Evolutionary conservation across 2,888 invertebrate genomes (phyloP), one percentile per base, ranked within the genome.

Genomic region (Lithophane leautieri): DNA sequence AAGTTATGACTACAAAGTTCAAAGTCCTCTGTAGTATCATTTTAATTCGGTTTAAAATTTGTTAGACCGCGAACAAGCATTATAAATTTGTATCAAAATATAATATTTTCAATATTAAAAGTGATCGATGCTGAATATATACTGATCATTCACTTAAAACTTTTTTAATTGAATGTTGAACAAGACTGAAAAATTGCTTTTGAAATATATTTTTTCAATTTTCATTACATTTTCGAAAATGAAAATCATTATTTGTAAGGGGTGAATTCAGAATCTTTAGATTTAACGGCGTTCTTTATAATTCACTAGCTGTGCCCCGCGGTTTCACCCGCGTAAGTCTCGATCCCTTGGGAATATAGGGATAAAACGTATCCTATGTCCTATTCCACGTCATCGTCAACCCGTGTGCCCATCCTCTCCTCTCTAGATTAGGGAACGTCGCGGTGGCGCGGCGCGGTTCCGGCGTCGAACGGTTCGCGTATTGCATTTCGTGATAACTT

Each of bases 1-100:
- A n/a, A 78, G n/a, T 72, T 75, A 76, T 56, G 66, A 62, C 54
- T 28, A 42, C 58, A 7, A 56, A 71, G 66, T 73, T 82, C 16
- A 28, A 67, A 69, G 44, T 60, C 42, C 40, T 28, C 7, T 56
- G 16, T 44, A 67, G 40, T 75, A 6, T 60, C 22, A 25, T 28
- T 72, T 52, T 14, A 28, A 52, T 81, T 74, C 12, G n/a, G 14
- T 25, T 42, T 9, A 44, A 50, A 58, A 34, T 44, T 25, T 14
- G 2, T 58, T 68, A 7, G 6, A 52, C 16, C 25, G 44, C 50
- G 25, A 61, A 34, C 12, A 22, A 25, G 8, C n/a, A 67, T 28
- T 25, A 52, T 54, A 14, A 74, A 58, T 60, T 56, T 11, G 11
- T n/a, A 28, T 9, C 14, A 19, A 60, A 65, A 12, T 25, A 25